A percentile compares a stretch with the other conserved stretches of the same genome.
These are phyloP conservation scores for Ylistrum balloti DNA, from an alignment of 1,140 invertebrate genomes.

Conservation along the genomic window DNA sequence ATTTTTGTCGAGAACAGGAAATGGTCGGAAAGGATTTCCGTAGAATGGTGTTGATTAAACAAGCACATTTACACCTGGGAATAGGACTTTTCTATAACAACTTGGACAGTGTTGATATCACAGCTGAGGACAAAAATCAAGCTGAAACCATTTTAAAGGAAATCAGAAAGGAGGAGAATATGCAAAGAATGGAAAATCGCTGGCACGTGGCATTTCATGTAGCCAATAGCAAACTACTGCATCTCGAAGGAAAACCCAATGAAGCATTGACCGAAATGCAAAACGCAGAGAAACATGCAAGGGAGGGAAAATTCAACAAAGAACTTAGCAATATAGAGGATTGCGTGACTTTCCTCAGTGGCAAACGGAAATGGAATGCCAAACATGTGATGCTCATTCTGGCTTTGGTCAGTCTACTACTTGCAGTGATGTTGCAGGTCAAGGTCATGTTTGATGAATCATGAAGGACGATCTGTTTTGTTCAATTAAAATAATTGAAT, in stretches of 20 bases:
- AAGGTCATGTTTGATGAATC: neutral
- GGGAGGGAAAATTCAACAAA: neutral
- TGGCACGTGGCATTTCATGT: conserved; percentile 48
- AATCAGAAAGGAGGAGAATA: conserved; percentile 42
- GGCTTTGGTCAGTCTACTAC: neutral
- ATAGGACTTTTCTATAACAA: conserved; percentile 47
- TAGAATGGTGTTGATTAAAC: conserved; percentile 52
- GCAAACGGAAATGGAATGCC: neutral
- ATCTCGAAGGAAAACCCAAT: neutral
- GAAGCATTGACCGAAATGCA: neutral
- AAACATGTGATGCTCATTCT: neutral
- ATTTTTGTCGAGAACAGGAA: conserved; percentile 51
- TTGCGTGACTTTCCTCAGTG: neutral
- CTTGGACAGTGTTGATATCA: conserved; percentile 22
- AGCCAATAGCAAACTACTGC: conserved; percentile 38
- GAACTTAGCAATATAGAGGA: neutral
- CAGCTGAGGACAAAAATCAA: conserved; percentile 25
- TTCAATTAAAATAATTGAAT: too few relatives aligned
- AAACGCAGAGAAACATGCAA: conserved; percentile 40
- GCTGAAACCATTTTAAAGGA: conserved; percentile 34
- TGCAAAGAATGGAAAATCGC: conserved; percentile 46
- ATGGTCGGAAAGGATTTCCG: conserved; percentile 46
- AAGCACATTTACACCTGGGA: conserved; percentile 43
- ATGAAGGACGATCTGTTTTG: neutral
- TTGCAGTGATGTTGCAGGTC: neutral